These are phyloP conservation scores for Lutjanus erythropterus DNA, from an alignment of 2,113 vertebrate species.

Conservation along the genomic window DNA sequence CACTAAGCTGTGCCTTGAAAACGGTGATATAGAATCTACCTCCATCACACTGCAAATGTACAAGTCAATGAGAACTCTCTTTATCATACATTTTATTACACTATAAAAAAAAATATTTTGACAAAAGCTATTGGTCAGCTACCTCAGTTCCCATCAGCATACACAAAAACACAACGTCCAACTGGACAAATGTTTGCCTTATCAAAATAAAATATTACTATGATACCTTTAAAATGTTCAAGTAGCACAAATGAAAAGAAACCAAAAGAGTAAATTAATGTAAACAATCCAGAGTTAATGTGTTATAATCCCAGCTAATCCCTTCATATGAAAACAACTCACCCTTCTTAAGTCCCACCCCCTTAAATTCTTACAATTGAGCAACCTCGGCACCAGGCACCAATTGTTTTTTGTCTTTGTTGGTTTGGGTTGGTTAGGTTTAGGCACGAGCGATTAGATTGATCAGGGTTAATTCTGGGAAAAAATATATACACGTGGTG, in stretches of 20 bases:
- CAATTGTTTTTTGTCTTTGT: no score
- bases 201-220: neutral
- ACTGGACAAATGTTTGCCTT: neutral
- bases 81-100: neutral
- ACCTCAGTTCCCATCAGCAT: constrained; percentile 14
- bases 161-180: neutral
- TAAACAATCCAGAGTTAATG: neutral
- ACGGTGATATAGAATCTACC: constrained; percentile 12
- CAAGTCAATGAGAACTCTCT: neutral
- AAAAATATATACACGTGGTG: no score
- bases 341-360: no score
- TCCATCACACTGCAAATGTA: neutral
- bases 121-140: constrained; percentile 1
- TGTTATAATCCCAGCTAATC: neutral
- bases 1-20: constrained; percentile 26
- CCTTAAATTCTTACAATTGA: no score
- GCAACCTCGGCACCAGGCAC: no score
- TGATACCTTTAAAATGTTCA: neutral
- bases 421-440: no score
- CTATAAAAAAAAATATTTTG: neutral
- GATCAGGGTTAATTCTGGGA: no score
- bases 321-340: neutral
- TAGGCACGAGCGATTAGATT: no score
- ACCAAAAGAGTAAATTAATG: neutral
- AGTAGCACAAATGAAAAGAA: neutral